These are phyloP conservation scores for Suncus etruscus DNA, from an alignment of 2,113 vertebrate genomes.

Conservation along the genomic window DNA sequence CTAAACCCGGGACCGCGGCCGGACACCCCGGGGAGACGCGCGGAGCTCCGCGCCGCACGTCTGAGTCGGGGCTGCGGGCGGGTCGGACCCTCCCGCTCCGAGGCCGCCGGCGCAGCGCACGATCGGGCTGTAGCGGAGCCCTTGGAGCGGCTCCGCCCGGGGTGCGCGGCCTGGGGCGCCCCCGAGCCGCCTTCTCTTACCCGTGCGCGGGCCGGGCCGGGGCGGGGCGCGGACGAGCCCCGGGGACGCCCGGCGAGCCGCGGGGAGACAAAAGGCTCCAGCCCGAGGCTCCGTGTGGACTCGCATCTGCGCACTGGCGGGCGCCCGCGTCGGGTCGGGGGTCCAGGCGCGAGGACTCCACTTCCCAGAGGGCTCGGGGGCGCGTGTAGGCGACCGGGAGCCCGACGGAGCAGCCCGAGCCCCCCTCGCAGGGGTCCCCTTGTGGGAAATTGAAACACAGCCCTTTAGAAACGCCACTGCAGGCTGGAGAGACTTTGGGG, in stretches of 20 bases:
- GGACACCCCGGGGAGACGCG: background rate
- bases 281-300: slow-evolving; percentile 2
- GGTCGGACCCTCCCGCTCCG: too few relatives aligned
- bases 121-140: too few relatives aligned
- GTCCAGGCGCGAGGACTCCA: slow-evolving; percentile 49
- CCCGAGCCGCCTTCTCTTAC: too few relatives aligned
- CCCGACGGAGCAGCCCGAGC: background rate
- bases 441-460: background rate
- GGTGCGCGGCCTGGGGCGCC: background rate
- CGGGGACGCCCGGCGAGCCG: background rate
- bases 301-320: slow-evolving; percentile 59
- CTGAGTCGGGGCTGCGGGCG: accelerated
- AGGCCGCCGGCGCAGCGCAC: background rate
- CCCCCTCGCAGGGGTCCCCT: background rate
- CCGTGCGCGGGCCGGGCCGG: background rate
- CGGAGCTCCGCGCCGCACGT: accelerated
- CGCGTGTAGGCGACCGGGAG: background rate
- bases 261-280: slow-evolving; percentile 42
- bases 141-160: accelerated
- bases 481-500: too few relatives aligned
- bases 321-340: background rate
- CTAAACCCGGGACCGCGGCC: accelerated
- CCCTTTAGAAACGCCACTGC: background rate
- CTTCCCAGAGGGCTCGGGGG: slow-evolving; percentile 62
- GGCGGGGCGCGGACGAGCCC: background rate